Conservation (phyloP, 2,113 vertebrate species). For the Brachypteracias leptosomus region DNA sequence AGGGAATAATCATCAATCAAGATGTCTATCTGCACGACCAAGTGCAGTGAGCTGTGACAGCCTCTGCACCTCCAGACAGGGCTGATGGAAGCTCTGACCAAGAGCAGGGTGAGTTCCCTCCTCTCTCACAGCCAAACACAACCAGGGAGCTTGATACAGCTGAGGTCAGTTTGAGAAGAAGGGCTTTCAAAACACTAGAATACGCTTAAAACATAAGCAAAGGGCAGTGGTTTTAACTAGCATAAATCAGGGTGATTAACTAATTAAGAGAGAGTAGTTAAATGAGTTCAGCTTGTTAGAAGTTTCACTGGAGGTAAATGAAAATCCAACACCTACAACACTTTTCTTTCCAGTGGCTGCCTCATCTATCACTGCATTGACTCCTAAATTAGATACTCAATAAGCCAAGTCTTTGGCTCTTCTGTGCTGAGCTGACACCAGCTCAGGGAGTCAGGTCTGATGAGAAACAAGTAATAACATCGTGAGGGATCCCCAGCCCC, state of each 20-base stretch:
- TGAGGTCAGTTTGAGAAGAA: not conserved
- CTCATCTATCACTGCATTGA: too few species aligned
- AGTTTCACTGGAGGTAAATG: not conserved
- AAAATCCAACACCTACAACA: not conserved
- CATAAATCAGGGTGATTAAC: not conserved
- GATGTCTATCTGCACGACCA: not conserved
- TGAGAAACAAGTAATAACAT: not conserved
- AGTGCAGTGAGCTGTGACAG: not conserved
- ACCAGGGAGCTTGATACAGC: not conserved
- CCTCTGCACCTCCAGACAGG: not conserved
- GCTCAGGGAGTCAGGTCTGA: not conserved
- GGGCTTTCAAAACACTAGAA: not conserved
- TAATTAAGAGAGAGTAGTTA: not conserved
- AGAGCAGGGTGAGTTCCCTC: not conserved
- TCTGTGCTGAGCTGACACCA: not conserved
- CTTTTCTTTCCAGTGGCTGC: not conserved
- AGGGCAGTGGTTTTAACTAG: not conserved
- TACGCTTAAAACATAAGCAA: not conserved
- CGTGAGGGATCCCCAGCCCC: slow-evolving; percentile 6
- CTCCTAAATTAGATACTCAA: not conserved
- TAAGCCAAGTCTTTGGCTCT: not conserved
- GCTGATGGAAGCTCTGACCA: not conserved
- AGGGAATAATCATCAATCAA: not conserved
- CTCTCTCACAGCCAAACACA: not conserved
- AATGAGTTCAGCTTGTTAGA: not conserved